Evolutionary conservation across 2,113 vertebrate species (phyloP).

Genomic region (Collichthys lucidus): DNA sequence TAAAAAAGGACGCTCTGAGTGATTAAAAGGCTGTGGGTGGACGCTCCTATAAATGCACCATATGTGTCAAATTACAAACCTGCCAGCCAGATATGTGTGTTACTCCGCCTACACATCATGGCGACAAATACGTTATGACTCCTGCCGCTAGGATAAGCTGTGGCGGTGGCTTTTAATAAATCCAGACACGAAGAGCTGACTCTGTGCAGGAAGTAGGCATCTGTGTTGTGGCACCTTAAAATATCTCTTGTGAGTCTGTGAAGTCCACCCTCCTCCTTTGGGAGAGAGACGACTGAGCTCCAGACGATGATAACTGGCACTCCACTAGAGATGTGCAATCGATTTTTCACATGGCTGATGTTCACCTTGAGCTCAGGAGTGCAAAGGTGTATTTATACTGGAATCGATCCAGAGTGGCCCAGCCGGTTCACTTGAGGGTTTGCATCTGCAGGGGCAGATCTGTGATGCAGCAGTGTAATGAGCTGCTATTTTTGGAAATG

Average conservation of each 20-base stretch:
- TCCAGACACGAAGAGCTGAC: background rate
- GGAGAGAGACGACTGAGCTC: background rate
- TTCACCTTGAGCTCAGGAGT: constrained; percentile 38
- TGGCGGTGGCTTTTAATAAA: constrained; percentile 5
- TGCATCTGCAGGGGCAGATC: background rate
- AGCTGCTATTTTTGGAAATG: background rate
- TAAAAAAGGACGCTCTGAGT: background rate
- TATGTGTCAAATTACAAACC: background rate
- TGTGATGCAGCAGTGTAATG: background rate
- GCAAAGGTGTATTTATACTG: constrained; percentile 21
- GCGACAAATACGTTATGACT: constrained; percentile 17
- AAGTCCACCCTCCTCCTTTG: constrained; percentile 4
- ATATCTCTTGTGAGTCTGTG: constrained; percentile 25
- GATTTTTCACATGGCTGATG: constrained; percentile 5
- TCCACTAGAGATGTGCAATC: constrained; percentile 1
- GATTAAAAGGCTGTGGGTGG: background rate
- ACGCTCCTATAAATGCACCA: background rate
- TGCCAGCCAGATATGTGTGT: constrained; percentile 6
- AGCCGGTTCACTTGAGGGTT: background rate
- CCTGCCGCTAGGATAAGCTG: constrained; percentile 21
- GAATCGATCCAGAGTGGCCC: constrained; percentile 17
- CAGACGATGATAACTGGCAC: constrained; percentile 13
- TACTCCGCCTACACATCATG: background rate
- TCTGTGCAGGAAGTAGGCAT: constrained; percentile 14
- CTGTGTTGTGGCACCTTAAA: constrained; percentile 47